These are phyloP conservation scores for Tragelaphus oryx DNA, from an alignment of 2,797 vertebrate species.

Conservation along the genomic window DNA sequence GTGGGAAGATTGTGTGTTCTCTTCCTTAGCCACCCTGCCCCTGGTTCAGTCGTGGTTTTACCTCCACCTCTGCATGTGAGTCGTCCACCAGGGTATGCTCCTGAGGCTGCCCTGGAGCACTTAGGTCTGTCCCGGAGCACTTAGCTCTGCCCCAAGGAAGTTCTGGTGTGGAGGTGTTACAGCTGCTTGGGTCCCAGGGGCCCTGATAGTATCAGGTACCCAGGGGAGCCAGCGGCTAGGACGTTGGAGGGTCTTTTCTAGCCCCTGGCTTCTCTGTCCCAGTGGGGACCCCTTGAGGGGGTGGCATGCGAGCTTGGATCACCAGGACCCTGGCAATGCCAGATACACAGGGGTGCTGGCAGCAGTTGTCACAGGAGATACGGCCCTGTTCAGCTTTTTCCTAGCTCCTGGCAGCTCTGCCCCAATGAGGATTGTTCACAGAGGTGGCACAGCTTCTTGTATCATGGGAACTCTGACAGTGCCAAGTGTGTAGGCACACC, in stretches of 20 bases:
- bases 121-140: neutral
- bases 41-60: neutral
- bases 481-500: neutral
- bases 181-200: neutral
- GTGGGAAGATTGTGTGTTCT: neutral
- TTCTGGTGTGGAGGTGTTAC: neutral
- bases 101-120: neutral
- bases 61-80: neutral
- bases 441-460: neutral
- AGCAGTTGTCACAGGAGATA: neutral
- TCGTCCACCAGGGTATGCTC: neutral
- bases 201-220: neutral
- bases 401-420: neutral
- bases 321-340: neutral
- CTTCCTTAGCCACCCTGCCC: neutral
- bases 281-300: neutral
- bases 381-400: accelerated
- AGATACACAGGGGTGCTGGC: neutral
- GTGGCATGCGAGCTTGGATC: neutral
- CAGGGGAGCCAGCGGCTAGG: neutral
- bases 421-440: neutral
- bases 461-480: neutral
- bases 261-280: neutral
- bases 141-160: neutral
- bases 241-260: neutral